Base-by-base conservation (phyloP, 2,888 invertebrate species). In the Drosophila koepferae region DNA sequence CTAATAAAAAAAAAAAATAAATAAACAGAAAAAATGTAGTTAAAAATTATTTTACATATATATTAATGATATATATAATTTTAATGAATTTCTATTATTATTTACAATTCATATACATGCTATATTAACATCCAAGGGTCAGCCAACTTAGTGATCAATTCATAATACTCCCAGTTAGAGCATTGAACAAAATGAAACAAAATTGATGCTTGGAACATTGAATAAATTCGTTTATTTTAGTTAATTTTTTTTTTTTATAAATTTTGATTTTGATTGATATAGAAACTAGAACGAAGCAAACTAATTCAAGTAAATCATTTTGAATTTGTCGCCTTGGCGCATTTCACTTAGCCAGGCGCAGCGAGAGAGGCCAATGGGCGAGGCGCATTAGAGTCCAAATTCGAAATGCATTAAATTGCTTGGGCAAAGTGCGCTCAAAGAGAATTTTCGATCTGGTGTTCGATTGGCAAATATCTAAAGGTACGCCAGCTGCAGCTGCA, bases 241-340 rank as follows among this genome's bases (percentile, higher is more conserved):
- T 49, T 59, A 12, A 46, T 43, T 58, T 54, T 46, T 9, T n/a
- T 14, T n/a, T 6, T 6, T 14, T 10, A 3, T 38, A 12, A 4
- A 36, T 38, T 38, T 44, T 4, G 18, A 20, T 12, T 20, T 23
- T 46, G 23, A 46, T 16, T 62, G 34, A 36, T 36, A 18, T 20
- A 18, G 48, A 48, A n/a, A 51, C 18, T 6, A 18, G 12, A 44
- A 20, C 20, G 31, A 49, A 44, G 63, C 44, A 23, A 48, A 77
- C 72, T 69, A 81, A 69, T 72, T 74, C 67, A 66, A 65, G 58
- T 31, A 68, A 65, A 79, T 68, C 23, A 41, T 66, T 66, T 56
- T 63, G 72, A 54, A 58, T 65, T 79, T 80, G 65, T 66, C 63
- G 74, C 63, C 62, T 69, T 66, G 55, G 41, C 43, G 48, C 31